Conservation (phyloP, 2,113 vertebrate genomes). For the Tapirus terrestris region DNA sequence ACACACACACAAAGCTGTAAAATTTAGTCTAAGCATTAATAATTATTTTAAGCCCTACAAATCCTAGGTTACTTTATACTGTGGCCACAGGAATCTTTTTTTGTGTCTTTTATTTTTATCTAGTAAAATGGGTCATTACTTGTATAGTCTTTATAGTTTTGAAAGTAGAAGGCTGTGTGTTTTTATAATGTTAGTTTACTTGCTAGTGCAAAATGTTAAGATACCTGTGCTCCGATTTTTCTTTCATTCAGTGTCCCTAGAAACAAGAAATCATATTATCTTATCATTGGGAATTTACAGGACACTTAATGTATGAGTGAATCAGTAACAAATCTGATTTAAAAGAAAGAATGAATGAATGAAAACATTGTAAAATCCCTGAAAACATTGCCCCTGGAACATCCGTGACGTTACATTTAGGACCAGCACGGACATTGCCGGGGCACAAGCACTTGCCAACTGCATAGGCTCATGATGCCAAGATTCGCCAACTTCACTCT, state of each 20-base stretch:
- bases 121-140: slow-evolving; percentile 53
- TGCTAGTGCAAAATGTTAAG: slow-evolving; percentile 34
- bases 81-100: background rate
- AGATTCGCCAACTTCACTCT: background rate
- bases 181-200: slow-evolving; percentile 42
- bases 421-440: background rate
- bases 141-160: slow-evolving; percentile 46
- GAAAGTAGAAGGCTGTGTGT: slow-evolving; percentile 14
- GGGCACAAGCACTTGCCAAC: background rate
- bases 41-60: slow-evolving; percentile 60
- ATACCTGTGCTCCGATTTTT: background rate
- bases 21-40: slow-evolving; percentile 57
- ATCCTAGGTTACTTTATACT: slow-evolving; percentile 9
- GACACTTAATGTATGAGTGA: background rate
- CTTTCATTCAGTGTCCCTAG: background rate
- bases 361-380: background rate
- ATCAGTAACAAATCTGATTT: background rate
- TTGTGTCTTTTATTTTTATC: slow-evolving; percentile 57
- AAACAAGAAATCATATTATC: slow-evolving; percentile 22
- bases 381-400: background rate
- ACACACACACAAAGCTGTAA: slow-evolving; percentile 28
- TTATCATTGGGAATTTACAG: background rate
- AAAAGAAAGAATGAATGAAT: background rate
- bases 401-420: background rate
- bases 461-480: background rate